Evolutionary conservation across 2,113 vertebrate genomes (phyloP).

Genomic region (Oryzias melastigma): DNA sequence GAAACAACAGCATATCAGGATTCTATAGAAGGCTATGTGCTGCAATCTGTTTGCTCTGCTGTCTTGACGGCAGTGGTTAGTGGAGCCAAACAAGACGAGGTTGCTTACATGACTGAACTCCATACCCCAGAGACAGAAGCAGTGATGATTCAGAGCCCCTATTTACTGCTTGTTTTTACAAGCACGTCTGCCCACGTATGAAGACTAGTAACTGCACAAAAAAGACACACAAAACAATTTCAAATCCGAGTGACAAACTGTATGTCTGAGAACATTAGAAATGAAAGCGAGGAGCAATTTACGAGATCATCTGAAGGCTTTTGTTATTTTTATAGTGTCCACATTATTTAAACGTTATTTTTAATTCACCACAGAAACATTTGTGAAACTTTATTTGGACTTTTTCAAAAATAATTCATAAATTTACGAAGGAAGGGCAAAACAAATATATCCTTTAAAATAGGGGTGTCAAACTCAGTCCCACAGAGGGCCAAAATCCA

Average conservation of each 20-base stretch:
- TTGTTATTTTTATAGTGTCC: too few relatives aligned
- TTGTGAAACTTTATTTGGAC: too few relatives aligned
- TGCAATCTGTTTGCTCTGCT: slow-evolving; percentile 28
- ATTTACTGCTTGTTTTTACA: background rate
- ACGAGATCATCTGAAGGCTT: too few relatives aligned
- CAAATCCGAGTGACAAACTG: background rate
- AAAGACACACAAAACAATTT: background rate
- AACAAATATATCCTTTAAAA: too few relatives aligned
- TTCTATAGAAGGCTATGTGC: slow-evolving; percentile 13
- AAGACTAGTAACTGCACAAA: background rate
- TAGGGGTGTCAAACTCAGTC: too few relatives aligned
- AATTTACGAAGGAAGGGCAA: too few relatives aligned
- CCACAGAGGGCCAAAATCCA: too few relatives aligned
- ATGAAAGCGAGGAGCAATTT: too few relatives aligned
- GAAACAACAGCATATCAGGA: slow-evolving; percentile 5
- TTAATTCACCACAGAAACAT: too few relatives aligned
- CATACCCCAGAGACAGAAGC: slow-evolving; percentile 51
- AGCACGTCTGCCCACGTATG: slow-evolving; percentile 6
- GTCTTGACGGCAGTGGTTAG: slow-evolving; percentile 26
- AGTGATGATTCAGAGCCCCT: slow-evolving; percentile 43
- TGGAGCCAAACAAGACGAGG: slow-evolving; percentile 40
- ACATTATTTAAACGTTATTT: too few relatives aligned
- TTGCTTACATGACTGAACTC: slow-evolving; percentile 49
- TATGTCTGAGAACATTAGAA: too few relatives aligned
- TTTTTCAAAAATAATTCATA: too few relatives aligned